Percentiles rank a stretch among this genome's conserved stretches.
phyloP scores from a whole-genome alignment of 1,140 invertebrate genomes.

The Camponotus pennsylvanicus region DNA sequence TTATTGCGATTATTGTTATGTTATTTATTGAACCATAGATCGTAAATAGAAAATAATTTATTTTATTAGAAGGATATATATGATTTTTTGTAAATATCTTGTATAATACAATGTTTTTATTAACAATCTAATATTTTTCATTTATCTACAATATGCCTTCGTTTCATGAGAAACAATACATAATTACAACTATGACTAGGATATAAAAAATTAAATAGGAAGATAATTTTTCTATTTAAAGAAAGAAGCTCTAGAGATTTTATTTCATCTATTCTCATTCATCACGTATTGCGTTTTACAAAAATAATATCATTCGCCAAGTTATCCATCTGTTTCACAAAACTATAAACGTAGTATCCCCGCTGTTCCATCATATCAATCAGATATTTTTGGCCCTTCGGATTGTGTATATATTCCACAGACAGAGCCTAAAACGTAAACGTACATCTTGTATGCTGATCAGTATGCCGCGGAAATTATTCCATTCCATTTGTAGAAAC shows the following conservation, averaged over 20 bases:
- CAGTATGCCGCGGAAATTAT: background rate
- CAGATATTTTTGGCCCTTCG: conserved; percentile 77
- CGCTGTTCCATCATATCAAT: conserved; percentile 79
- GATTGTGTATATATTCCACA: conserved; percentile 83
- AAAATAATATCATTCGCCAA: conserved; percentile 86
- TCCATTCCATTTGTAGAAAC: background rate
- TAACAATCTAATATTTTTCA: background rate
- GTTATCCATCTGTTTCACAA: conserved; percentile 80
- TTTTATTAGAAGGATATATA: conserved; percentile 63
- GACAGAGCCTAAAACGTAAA: conserved; percentile 77
- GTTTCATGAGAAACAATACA: background rate
- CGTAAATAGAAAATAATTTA: conserved; percentile 54
- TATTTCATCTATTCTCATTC: background rate
- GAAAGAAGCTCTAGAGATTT: too few relatives aligned
- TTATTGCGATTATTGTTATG: conserved; percentile 20
- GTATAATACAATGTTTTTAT: conserved; percentile 67
- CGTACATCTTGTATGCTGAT: background rate
- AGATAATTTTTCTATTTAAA: background rate
- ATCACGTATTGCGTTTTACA: conserved; percentile 72
- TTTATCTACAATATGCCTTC: background rate
- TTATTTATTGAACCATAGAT: conserved; percentile 4
- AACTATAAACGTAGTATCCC: conserved; percentile 81
- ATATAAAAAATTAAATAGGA: background rate
- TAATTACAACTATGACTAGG: conserved; percentile 2
- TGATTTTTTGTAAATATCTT: conserved; percentile 70